Evolutionary conservation across 2,888 invertebrate species (phyloP).

Genomic region (Cheiracanthium punctorium): DNA sequence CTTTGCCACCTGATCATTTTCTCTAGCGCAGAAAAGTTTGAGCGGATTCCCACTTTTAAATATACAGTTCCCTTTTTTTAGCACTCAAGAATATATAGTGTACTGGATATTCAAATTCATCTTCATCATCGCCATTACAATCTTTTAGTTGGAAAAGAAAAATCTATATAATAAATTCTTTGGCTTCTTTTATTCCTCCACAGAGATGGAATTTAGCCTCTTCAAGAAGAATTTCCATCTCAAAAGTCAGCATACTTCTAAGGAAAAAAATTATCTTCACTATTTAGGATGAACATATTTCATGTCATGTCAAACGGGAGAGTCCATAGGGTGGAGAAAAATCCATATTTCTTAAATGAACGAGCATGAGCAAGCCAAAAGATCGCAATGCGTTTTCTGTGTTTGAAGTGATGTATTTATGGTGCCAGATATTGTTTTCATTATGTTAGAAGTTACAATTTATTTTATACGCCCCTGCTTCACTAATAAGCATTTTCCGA

Average conservation of each 20-base stretch:
- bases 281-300: slow-evolving; percentile 7
- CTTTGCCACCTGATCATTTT: too few relatives aligned
- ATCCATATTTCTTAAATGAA: background rate
- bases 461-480: background rate
- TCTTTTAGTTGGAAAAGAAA: background rate
- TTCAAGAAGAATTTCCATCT: background rate
- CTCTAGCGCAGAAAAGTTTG: too few relatives aligned
- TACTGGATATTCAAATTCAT: background rate
- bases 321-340: background rate
- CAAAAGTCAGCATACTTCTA: background rate
- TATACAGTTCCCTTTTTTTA: too few relatives aligned
- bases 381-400: background rate
- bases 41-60: too few relatives aligned
- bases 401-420: background rate
- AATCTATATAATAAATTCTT: background rate
- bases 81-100: too few relatives aligned
- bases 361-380: background rate
- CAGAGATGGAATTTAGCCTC: slow-evolving; percentile 3
- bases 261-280: background rate
- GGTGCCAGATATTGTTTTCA: background rate
- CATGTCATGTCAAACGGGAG: background rate
- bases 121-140: background rate
- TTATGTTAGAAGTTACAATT: background rate
- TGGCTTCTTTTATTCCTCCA: background rate
- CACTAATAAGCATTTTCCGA: background rate